These are phyloP conservation scores for Pseudomyrmex cubaensis DNA, from an alignment of 1,140 invertebrate species.

Conservation along the genomic window DNA sequence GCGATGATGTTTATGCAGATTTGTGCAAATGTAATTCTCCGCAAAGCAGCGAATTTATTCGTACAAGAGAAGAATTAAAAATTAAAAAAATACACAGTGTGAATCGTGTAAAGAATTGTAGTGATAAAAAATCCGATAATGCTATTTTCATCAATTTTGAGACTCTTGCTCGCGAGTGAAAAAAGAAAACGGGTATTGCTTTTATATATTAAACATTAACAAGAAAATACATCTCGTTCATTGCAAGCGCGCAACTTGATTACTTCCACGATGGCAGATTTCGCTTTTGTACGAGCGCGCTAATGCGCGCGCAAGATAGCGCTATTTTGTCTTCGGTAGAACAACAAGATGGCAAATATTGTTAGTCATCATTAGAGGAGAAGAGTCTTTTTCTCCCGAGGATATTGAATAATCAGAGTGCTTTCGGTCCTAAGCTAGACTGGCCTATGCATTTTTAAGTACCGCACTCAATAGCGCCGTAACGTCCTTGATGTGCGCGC, in stretches of 20 bases:
- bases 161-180: neutral
- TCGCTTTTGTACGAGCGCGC: neutral
- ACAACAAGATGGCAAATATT: slow-evolving; percentile 62
- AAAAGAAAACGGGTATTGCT: neutral
- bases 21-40: neutral
- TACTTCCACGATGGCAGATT: neutral
- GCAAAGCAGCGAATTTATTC: slow-evolving; percentile 8
- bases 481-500: slow-evolving; percentile 48
- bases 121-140: neutral
- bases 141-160: neutral
- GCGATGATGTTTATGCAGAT: neutral
- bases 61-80: neutral
- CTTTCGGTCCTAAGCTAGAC: slow-evolving; percentile 78
- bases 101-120: neutral
- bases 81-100: neutral
- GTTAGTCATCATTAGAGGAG: slow-evolving; percentile 70
- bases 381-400: slow-evolving; percentile 38
- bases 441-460: slow-evolving; percentile 80
- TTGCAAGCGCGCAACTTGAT: neutral
- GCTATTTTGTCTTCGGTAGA: neutral
- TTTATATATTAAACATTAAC: neutral
- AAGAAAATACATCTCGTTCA: neutral
- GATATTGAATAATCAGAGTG: slow-evolving; percentile 64
- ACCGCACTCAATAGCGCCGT: slow-evolving; percentile 68
- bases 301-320: slow-evolving; percentile 1